Conservation (phyloP, 1,140 invertebrate genomes). For the Neotoxoptera formosana region DNA sequence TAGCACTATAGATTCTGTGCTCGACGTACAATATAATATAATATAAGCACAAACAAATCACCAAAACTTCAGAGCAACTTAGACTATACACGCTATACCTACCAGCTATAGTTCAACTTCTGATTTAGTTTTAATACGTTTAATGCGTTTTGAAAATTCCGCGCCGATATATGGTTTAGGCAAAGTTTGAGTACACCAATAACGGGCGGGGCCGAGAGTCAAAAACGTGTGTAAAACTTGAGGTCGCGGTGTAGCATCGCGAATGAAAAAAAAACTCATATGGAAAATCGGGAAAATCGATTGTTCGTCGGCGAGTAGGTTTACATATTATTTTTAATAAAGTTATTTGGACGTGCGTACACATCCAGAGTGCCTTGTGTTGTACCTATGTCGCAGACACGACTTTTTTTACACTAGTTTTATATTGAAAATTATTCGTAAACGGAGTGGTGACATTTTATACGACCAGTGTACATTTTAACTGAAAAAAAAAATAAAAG, state of each 20-base stretch:
- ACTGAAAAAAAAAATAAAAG: not conserved
- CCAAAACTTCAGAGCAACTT: not conserved
- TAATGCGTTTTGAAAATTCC: not conserved
- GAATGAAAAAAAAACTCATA: not conserved
- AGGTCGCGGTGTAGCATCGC: not conserved
- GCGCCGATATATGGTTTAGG: not conserved
- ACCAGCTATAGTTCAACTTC: not conserved
- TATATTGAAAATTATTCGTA: conserved; percentile 7
- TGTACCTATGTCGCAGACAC: not conserved
- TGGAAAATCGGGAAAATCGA: not conserved
- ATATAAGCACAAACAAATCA: not conserved
- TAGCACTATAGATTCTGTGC: not conserved
- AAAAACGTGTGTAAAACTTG: not conserved
- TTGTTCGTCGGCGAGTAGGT: not conserved
- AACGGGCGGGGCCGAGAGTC: not conserved
- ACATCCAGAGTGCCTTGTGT: not conserved
- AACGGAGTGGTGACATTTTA: not conserved
- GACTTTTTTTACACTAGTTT: not conserved
- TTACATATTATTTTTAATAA: not conserved
- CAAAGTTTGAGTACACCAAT: not conserved
- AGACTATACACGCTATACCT: not conserved
- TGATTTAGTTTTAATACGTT: not conserved
- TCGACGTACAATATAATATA: not conserved
- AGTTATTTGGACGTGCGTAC: not conserved
- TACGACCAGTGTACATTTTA: not conserved